Percentiles rank a stretch among this genome's conserved stretches.
Evolutionary conservation across 2,113 vertebrate genomes (phyloP).

Genomic region (Himantopus leucocephalus): DNA sequence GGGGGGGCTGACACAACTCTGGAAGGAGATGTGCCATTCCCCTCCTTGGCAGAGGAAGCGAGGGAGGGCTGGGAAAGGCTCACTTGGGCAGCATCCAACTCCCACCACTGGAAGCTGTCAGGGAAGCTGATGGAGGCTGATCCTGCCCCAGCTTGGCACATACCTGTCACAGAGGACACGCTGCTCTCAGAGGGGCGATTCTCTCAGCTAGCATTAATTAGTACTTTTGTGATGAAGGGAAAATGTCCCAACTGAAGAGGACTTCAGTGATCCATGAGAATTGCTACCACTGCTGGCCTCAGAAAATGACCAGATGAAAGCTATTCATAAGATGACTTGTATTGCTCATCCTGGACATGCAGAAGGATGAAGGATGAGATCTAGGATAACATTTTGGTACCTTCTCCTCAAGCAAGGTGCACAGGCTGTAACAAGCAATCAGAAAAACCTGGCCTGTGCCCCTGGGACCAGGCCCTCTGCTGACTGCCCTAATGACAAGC

Average conservation of each 20-base stretch:
- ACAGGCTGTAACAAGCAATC: not conserved
- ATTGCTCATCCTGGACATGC: not conserved
- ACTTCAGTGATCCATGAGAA: not conserved
- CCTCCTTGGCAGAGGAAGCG: not conserved
- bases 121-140: not conserved
- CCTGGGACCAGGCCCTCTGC: not conserved
- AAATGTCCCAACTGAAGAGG: not conserved
- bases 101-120: not conserved
- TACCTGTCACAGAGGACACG: not conserved
- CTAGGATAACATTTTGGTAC: not conserved
- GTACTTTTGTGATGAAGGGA: not conserved
- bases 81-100: not conserved
- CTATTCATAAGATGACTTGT: not conserved
- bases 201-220: not conserved
- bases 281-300: not conserved
- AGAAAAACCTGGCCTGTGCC: not conserved
- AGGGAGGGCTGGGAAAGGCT: not conserved
- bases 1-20: not conserved
- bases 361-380: not conserved
- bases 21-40: not conserved
- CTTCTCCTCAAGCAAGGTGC: not conserved
- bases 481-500: not conserved
- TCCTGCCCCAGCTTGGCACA: fast-evolving
- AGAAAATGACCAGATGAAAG: not conserved
- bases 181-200: not conserved